phyloP scores from a whole-genome alignment of 2,888 invertebrate species.

The Hemistola chrysoprasaria region DNA sequence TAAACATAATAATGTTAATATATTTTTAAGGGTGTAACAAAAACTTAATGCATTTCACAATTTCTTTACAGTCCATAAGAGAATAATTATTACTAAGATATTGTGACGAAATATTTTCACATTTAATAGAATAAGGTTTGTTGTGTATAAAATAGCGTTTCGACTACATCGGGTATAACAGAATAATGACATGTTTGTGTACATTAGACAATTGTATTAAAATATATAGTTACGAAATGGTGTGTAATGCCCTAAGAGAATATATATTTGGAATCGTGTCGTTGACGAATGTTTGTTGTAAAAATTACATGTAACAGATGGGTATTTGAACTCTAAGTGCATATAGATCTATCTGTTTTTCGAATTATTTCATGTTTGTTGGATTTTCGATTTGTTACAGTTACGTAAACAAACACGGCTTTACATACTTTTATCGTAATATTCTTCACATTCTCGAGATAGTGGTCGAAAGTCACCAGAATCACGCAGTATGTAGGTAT shows the following conservation, averaged over 20 bases:
- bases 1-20: slow-evolving; percentile 74
- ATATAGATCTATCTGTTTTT: slow-evolving; percentile 57
- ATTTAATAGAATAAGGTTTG: slow-evolving; percentile 75
- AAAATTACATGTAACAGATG: slow-evolving; percentile 69
- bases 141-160: slow-evolving; percentile 76
- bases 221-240: slow-evolving; percentile 65
- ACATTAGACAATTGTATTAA: slow-evolving; percentile 75
- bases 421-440: slow-evolving; percentile 45
- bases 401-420: slow-evolving; percentile 70
- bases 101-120: slow-evolving; percentile 80
- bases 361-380: slow-evolving; percentile 59
- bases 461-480: slow-evolving; percentile 35
- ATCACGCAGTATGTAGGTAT: slow-evolving; percentile 49
- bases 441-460: slow-evolving; percentile 34
- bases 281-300: slow-evolving; percentile 77
- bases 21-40: slow-evolving; percentile 78
- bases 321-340: slow-evolving; percentile 68
- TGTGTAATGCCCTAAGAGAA: slow-evolving; percentile 75
- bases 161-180: slow-evolving; percentile 69
- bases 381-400: slow-evolving; percentile 60
- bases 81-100: slow-evolving; percentile 70
- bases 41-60: slow-evolving; percentile 80
- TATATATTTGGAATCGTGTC: slow-evolving; percentile 79
- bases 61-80: slow-evolving; percentile 79
- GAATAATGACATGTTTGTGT: slow-evolving; percentile 70